Base-by-base conservation (phyloP, 2,113 vertebrate genomes). In the Arvicanthis niloticus region DNA sequence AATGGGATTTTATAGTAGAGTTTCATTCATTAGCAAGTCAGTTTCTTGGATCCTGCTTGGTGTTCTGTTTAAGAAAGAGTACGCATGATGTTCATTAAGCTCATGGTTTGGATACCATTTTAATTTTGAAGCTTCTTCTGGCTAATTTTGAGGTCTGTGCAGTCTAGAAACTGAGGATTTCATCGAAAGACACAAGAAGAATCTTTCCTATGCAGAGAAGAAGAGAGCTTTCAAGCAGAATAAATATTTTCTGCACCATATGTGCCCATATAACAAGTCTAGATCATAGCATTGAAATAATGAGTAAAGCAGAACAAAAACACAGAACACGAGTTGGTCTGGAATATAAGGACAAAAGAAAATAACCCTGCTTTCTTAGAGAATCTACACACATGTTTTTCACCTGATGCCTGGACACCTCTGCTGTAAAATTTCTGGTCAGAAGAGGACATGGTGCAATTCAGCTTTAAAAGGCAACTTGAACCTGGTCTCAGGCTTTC, bases 21-120 rank as follows among this genome's bases (percentile, higher is more conserved):
- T 77, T 60, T 62, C 95, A 89, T 88, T 96, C n/a, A 85, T 88
- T 94, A 89, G 92, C 70, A 91, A 90, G 73, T 77, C 40, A 90
- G 13, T 81, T 15, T 13, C 17, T 48, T 91, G 58, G 17, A 82
- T 95, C 37, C 34, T 96, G 51, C 58, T 84, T 97, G 67, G 81
- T 87, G 75, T 58, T 84, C 34, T 78, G 53, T 48, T 89, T 77
- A 91, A 75, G 51, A 81, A 91, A 91, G 51, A 7, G 34, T 85
- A 72, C 76, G 78, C 82, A 34, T 85, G 53, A 22, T 31, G 16
- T 88, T 96, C 72, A 65, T 86, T 75, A 84, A 86, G 22, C 24
- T 73, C 21, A 56, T n/a, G 10, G 29, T 67, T 67, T 95, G 58
- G 65, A 34, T 65, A 82, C 13, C 82, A 15, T 26, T 94, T 72